Evolutionary conservation across 2,797 vertebrate species (phyloP).

Genomic region (Buceros bicornis): DNA sequence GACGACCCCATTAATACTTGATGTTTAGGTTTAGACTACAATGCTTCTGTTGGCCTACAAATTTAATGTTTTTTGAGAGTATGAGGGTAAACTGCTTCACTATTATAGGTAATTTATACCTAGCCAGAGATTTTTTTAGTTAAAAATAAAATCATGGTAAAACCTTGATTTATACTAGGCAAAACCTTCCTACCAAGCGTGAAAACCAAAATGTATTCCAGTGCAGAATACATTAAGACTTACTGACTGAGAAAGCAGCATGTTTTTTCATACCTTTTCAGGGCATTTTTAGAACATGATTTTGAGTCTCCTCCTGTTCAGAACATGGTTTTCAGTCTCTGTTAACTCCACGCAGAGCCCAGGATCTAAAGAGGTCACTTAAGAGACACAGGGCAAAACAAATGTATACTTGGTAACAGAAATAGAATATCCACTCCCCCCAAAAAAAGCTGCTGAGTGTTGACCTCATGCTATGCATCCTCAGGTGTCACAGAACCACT

Average conservation of each 20-base stretch:
- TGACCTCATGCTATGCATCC: not conserved
- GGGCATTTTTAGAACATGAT: not conserved
- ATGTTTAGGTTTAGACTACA: not conserved
- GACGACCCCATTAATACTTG: not conserved
- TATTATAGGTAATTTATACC: not conserved
- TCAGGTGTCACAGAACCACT: not conserved
- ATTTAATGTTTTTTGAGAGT: not conserved
- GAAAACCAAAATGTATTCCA: not conserved
- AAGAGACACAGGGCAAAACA: not conserved
- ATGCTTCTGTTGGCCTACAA: not conserved
- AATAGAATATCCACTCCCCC: not conserved
- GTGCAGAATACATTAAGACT: not conserved
- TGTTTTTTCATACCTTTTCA: constrained; percentile 12
- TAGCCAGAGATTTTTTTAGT: not conserved
- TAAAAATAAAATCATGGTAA: not conserved
- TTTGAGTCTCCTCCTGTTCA: not conserved
- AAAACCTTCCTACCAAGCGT: not conserved
- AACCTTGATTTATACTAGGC: not conserved
- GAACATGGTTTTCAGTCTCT: not conserved
- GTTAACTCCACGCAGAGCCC: not conserved
- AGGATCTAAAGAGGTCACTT: not conserved
- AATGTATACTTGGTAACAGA: not conserved
- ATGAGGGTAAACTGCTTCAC: not conserved
- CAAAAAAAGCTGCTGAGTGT: not conserved
- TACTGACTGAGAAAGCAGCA: not conserved